Evolutionary conservation across 2,888 invertebrate species (phyloP).

Genomic region (Apocheima hispidaria): DNA sequence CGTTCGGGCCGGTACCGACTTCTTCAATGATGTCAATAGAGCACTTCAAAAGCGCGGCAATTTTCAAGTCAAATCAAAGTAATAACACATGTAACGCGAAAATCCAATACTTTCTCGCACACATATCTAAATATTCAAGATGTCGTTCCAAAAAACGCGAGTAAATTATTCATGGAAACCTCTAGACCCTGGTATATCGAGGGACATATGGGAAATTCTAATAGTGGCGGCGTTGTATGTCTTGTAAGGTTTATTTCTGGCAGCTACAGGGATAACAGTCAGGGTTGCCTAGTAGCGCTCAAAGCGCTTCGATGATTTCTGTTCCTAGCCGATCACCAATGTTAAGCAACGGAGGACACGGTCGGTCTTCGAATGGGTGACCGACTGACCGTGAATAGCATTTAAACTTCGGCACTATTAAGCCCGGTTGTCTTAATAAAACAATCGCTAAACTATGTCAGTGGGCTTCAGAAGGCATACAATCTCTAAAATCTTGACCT

Average conservation of each 20-base stretch:
- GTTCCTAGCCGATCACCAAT: no score
- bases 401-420: no score
- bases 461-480: no score
- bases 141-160: conserved; percentile 51
- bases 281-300: no score
- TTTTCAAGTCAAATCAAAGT: conserved; percentile 38
- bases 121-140: conserved; percentile 64
- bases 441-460: no score
- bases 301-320: no score
- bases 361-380: no score
- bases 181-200: conserved; percentile 40
- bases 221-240: conserved; percentile 34
- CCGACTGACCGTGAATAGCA: no score
- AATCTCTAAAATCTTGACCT: no score
- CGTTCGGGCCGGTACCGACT: no score
- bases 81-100: conserved; percentile 48
- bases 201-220: conserved; percentile 42
- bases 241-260: conserved; percentile 41
- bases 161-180: conserved; percentile 62
- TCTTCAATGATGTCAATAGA: not conserved
- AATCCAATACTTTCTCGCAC: conserved; percentile 52
- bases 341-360: no score
- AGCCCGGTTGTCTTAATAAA: no score
- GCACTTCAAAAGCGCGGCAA: conserved; percentile 18
- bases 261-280: conserved; percentile 22